Conservation (phyloP, 2,888 invertebrate genomes). For the Plemyria rubiginata region DNA sequence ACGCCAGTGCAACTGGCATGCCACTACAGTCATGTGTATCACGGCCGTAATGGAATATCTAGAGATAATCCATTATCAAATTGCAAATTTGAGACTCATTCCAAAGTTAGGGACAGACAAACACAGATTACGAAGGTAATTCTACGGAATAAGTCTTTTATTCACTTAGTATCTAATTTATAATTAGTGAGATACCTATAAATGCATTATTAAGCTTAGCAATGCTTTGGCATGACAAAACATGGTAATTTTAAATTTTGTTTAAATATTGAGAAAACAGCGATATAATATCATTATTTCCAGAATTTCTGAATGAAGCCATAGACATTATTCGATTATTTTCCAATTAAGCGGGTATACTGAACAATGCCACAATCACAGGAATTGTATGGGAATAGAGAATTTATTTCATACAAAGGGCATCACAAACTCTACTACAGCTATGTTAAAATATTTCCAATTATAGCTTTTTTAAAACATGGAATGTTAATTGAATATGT, state of each 20-base stretch:
- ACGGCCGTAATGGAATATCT: conserved; percentile 47
- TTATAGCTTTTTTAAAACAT: background rate
- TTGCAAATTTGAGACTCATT: conserved; percentile 74
- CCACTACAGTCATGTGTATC: background rate
- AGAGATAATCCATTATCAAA: conserved; percentile 32
- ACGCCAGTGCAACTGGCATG: background rate
- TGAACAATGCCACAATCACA: conserved; percentile 25
- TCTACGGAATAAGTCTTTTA: conserved; percentile 83
- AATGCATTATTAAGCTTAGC: conserved; percentile 84
- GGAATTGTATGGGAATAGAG: background rate
- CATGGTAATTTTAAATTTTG: conserved; percentile 68
- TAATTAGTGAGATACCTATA: conserved; percentile 84
- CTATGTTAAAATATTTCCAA: background rate
- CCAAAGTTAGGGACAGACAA: conserved; percentile 60
- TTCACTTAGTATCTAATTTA: conserved; percentile 75
- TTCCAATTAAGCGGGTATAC: conserved; percentile 7
- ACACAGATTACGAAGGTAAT: conserved; percentile 66
- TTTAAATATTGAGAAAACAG: conserved; percentile 45
- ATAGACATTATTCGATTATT: conserved; percentile 27
- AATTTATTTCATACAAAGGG: background rate
- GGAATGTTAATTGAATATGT: background rate
- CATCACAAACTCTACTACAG: background rate
- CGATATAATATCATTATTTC: conserved; percentile 36
- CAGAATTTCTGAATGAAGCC: conserved; percentile 23
- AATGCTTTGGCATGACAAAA: conserved; percentile 86